Evolutionary conservation across 2,888 invertebrate genomes (phyloP), one percentile per base, ranked within the genome.

Genomic region (Palloptera scutellata): DNA sequence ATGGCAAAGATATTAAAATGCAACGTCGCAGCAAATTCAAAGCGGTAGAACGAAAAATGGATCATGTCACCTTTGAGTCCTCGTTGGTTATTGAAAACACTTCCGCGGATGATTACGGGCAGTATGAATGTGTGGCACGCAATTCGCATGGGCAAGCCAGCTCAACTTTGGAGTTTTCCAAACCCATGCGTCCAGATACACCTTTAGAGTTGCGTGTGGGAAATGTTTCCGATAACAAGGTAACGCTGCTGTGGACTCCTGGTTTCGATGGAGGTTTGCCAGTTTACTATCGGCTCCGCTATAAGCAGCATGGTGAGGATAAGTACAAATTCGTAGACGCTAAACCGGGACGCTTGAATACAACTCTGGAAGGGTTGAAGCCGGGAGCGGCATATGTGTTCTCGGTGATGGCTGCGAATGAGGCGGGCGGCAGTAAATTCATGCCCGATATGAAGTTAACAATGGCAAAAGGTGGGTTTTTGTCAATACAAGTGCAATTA

Each of bases 391-490:
- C 78, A 1, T 83, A 83, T 60, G 72, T 77, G 40, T 83, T 79
- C 70, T 81, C 82, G 0, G 81, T 83, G 10, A 83, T 83, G 82
- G 83, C 82, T 3, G 82, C 80, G 60, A 83, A 83, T 40, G 82
- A 83, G 65, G 83, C 82, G 0, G 82, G 82, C 0, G 81, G 79
- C 55, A 83, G 83, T 48, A 83, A 83, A 61, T 83, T 79, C 64
- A 58, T 81, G 72, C 79, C 81, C 0, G 82, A 83, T 41, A 75
- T 81, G 4, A 82, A 81, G 70, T 67, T 81, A 9, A 77, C 76
- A 1, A 57, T 81, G 9, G 76, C 76, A 57, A 81, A 80, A 67
- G 81, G 74, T 73, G 62, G 30, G 66, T 60, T 12, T 1, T 6
- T 8, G 2, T 4, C 9, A 54, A 11, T 41, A 17, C 4, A 41